These are phyloP conservation scores for Tretioscincus oriximinensis DNA, from an alignment of 2,113 vertebrate species.

Conservation along the genomic window DNA sequence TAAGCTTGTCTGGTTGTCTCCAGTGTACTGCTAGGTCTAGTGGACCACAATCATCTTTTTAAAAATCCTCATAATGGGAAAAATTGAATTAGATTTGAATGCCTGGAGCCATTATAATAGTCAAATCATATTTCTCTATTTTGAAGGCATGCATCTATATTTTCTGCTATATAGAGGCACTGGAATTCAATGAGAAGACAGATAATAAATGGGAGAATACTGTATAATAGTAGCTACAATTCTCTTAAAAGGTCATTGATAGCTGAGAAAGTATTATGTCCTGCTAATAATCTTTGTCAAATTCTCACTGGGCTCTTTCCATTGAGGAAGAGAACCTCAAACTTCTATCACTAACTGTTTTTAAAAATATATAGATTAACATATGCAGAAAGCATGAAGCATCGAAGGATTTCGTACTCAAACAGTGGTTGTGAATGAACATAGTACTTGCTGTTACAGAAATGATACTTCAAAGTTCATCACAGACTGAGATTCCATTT, in stretches of 20 bases:
- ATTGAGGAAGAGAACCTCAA: conserved; percentile 50
- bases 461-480: conserved; percentile 11
- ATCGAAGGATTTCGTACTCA: conserved; percentile 33
- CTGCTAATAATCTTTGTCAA: conserved; percentile 71
- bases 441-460: not conserved
- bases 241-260: conserved; percentile 81
- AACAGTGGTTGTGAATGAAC: conserved; percentile 33
- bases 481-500: conserved; percentile 20
- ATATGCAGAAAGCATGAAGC: conserved; percentile 30
- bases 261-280: conserved; percentile 70
- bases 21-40: conserved; percentile 44
- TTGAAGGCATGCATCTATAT: conserved; percentile 68
- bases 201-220: conserved; percentile 71
- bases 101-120: conserved; percentile 59
- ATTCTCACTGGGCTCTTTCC: conserved; percentile 57
- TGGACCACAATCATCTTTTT: conserved; percentile 49
- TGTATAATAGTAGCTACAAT: conserved; percentile 73
- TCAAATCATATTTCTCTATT: conserved; percentile 68
- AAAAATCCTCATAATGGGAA: conserved; percentile 56
- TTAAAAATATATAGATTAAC: conserved; percentile 44
- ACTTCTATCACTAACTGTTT: conserved; percentile 41
- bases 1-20: conserved; percentile 55
- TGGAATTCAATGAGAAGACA: conserved; percentile 52
- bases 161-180: conserved; percentile 64
- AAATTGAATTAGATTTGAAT: conserved; percentile 64